Base-by-base conservation (phyloP, 2,888 invertebrate species). In the Melinaea marsaeus region DNA sequence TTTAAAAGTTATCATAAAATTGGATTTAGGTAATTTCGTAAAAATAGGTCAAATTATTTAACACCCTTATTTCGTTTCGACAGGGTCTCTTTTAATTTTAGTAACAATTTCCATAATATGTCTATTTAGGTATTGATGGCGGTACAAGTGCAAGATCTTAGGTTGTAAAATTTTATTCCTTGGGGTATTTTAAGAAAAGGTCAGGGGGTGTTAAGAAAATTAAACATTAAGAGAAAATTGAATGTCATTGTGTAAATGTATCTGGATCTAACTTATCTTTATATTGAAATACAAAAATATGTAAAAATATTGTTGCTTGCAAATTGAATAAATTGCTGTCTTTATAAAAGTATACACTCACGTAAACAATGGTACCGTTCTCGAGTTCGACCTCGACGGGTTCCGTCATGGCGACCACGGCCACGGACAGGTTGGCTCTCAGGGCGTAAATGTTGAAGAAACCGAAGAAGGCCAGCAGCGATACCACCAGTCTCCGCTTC, bases 341-440 rank as follows among this genome's bases (percentile, higher is more conserved):
- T 48, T 42, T 11, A 9, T 11, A n/a, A 35, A 45, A 33, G 37
- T 6, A n/a, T 4, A 4, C 46, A 85, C 92, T 92, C 78, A 93
- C 94, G 72, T 85, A 83, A 61, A 90, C 87, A 56, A 91, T 78
- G 0, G 92, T 93, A n/a, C 95, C 95, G 72, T 94, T 93, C 1
- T 91, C 92, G 63, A 93, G 85, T 51, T 88, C 85, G 4, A 92
- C 91, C 57, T 92, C 93, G 66, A 92, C 88, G 34, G 94, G 92
- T 75, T 95, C 93, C 0, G 95, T 96, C 98, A 98, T 98, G 68
- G 97, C 97, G 55, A 98, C 97, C 71, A 98, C 96, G 3, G 97
- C 98, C 13, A 98, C 96, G 70, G 97, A 97, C 70, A 98, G 92
- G 88, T 97, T 98, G 4, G 97, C 97, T 51, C 97, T 91, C 65